These are phyloP conservation scores for Notothenia rossii DNA, from an alignment of 2,113 vertebrate species.

Conservation along the genomic window DNA sequence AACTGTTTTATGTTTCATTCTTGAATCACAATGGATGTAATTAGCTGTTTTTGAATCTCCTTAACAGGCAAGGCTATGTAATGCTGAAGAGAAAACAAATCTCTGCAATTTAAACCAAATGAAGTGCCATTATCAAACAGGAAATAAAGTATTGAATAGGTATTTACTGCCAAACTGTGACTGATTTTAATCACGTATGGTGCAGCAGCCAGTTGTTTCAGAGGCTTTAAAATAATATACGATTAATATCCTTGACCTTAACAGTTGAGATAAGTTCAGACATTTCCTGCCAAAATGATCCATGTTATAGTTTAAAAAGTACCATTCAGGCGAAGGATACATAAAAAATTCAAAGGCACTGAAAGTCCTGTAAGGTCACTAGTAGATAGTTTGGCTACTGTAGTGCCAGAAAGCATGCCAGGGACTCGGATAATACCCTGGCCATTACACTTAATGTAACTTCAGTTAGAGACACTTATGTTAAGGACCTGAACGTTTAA, in stretches of 20 bases:
- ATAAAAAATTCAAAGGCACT: neutral
- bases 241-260: neutral
- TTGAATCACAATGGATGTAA: constrained; percentile 24
- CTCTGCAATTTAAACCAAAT: neutral
- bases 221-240: neutral
- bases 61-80: constrained; percentile 9
- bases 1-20: constrained; percentile 19
- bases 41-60: constrained; percentile 32
- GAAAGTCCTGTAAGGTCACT: neutral
- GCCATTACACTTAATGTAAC: constrained; percentile 5
- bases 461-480: constrained; percentile 11
- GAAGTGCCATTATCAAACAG: neutral
- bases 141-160: neutral
- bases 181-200: neutral
- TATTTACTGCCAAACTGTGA: constrained; percentile 2
- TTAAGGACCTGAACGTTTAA: neutral
- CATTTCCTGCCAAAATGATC: constrained; percentile 1
- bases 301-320: neutral
- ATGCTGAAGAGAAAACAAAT: constrained; percentile 23
- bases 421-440: neutral
- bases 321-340: neutral
- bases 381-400: neutral
- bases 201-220: neutral
- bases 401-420: constrained; percentile 1
- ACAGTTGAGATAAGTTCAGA: neutral